These are phyloP conservation scores for Ceyx erithaca DNA, from an alignment of 2,797 vertebrate species.

Conservation along the genomic window DNA sequence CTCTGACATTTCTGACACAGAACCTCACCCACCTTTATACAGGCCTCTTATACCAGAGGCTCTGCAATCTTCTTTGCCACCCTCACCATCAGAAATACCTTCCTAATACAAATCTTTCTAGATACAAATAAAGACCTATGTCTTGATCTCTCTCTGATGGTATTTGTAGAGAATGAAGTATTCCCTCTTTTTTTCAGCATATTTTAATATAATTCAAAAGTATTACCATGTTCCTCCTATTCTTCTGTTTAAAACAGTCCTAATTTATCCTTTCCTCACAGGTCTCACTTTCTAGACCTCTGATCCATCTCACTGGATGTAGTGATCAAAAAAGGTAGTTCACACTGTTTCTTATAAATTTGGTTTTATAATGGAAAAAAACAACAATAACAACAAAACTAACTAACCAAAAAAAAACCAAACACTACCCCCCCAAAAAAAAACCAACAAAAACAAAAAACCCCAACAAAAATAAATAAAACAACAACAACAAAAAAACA, in stretches of 20 bases:
- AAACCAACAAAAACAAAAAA: no score
- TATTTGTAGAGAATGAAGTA: neutral
- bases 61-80: neutral
- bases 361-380: neutral
- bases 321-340: neutral
- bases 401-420: no score
- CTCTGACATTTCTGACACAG: neutral
- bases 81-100: neutral
- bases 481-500: no score
- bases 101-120: neutral
- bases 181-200: neutral
- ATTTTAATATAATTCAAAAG: neutral
- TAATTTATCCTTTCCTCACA: neutral
- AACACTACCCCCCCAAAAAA: no score
- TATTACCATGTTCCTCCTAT: neutral
- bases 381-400: no score
- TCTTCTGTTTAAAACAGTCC: neutral
- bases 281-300: neutral
- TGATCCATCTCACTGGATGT: neutral
- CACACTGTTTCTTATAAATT: neutral
- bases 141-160: neutral
- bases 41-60: neutral
- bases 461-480: no score
- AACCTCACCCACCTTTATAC: neutral
- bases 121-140: neutral